Evolutionary conservation across 2,113 vertebrate genomes (phyloP), one percentile per base, ranked within the genome.

Genomic region (Myotis lucifugus): DNA sequence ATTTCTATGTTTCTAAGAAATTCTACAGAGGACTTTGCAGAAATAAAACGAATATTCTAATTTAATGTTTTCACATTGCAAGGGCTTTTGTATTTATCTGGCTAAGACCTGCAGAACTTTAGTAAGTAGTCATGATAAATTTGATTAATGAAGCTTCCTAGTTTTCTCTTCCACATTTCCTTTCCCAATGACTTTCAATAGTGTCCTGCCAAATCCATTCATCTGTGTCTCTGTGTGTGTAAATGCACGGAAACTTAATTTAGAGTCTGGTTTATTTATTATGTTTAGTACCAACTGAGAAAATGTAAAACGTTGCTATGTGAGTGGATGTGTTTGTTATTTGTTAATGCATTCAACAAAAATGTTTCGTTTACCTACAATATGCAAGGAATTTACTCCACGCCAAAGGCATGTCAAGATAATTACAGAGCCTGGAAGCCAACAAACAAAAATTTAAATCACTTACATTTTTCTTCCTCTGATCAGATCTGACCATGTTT

Each of bases 391-490:
- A 85, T 66, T 76, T 48, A 29, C 48, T 85, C 52, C 12, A 54
- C 17, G 56, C 54, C 14, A 50, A 66, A 82, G 21, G 2, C 69
- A 56, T 5, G 12, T 59, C 29, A 70, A 61, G n/a, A 78, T 70
- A 79, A 90, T 66, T 73, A 66, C 25, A 77, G 70, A 70, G 37
- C 19, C 14, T 84, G 48, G 37, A 78, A 85, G 34, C 61, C 67
- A 69, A 69, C 23, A 48, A 67, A 46, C 19, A 64, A 10, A 70
- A 83, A 54, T 72, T 93, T 61, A 61, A 78, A 88, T 96, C 50
- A 59, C 46, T 92, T 76, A 54, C 14, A 34, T 79, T 79, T 91
- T 91, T 94, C 40, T 79, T 88, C 15, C 59, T 93, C 42, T 76
- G 21, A 37, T 70, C 56, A 76, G 73, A 70, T 42, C 69, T 50